These are phyloP conservation scores for Drosophila kambysellisi DNA, from an alignment of 2,888 invertebrate species.

Conservation along the genomic window DNA sequence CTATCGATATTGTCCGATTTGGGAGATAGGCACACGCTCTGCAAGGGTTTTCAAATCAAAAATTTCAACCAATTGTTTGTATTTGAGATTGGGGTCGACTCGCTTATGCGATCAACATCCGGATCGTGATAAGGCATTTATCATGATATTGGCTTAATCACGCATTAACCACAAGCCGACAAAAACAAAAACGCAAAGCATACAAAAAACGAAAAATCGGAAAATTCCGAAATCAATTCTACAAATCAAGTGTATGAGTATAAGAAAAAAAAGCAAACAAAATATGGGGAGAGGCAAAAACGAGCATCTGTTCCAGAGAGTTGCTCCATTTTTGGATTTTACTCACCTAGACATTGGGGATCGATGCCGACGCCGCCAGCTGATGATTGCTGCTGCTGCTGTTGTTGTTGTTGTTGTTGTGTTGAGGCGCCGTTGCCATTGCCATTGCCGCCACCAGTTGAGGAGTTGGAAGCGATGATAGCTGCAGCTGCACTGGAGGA, in stretches of 20 bases:
- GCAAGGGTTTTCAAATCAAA: neutral
- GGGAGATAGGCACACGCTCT: neutral
- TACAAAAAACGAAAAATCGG: neutral
- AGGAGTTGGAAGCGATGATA: conserved; percentile 80
- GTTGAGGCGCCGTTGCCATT: conserved; percentile 67
- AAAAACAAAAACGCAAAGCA: neutral
- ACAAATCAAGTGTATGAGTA: neutral
- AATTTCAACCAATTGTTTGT: neutral
- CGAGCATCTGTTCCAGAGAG: neutral
- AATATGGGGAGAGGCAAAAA: neutral
- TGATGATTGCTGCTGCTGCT: conserved; percentile 53
- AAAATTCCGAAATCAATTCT: neutral
- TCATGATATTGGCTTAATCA: neutral
- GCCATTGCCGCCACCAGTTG: conserved; percentile 86
- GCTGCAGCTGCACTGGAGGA: conserved; percentile 61
- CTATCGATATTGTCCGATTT: neutral
- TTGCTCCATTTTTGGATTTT: neutral
- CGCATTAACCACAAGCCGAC: neutral
- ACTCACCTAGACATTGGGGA: conserved; percentile 83
- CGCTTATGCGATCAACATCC: neutral
- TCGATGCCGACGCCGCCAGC: conserved; percentile 67
- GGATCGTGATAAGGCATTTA: neutral
- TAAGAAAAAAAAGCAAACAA: neutral
- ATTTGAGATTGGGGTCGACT: neutral
- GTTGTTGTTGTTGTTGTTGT: conserved; percentile 40